phyloP scores from a whole-genome alignment of 2,797 vertebrate species.

The Pseudotriccus pelzelni region DNA sequence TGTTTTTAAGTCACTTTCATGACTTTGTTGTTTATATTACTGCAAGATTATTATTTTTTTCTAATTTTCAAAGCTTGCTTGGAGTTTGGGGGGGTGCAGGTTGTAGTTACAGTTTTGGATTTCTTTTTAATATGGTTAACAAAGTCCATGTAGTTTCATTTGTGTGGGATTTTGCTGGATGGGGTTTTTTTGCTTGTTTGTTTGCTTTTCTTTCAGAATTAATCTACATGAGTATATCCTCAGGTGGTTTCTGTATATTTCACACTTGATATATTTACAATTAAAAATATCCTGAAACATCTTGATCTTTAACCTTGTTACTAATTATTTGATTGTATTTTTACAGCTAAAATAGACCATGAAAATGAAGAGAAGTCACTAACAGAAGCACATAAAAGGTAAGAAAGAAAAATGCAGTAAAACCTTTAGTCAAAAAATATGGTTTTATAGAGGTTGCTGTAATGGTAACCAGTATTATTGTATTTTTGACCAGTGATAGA shows the following conservation, averaged over 20 bases:
- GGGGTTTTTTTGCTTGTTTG: rapidly evolving
- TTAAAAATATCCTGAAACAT: background rate
- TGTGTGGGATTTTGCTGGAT: background rate
- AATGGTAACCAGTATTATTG: background rate
- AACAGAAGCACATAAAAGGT: conserved; percentile 88
- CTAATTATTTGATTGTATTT: conserved; percentile 25
- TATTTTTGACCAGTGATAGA: background rate
- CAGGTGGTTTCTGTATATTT: background rate
- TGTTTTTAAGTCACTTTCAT: background rate
- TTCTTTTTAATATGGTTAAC: background rate
- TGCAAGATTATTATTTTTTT: background rate
- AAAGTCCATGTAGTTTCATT: background rate
- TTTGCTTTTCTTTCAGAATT: background rate
- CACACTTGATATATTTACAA: background rate
- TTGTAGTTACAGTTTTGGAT: background rate
- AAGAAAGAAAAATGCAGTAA: conserved; percentile 58
- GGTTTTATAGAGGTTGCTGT: background rate
- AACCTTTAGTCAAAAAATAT: background rate
- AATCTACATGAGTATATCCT: background rate
- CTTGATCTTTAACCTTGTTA: background rate
- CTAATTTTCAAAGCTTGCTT: background rate
- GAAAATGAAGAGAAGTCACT: conserved; percentile 87
- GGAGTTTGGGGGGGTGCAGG: background rate
- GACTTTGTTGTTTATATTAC: background rate
- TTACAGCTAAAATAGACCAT: conserved; percentile 89